A percentile compares a stretch with the other conserved stretches of the same genome.
Conservation (phyloP, 2,113 vertebrate species). For the Morone chrysops region DNA sequence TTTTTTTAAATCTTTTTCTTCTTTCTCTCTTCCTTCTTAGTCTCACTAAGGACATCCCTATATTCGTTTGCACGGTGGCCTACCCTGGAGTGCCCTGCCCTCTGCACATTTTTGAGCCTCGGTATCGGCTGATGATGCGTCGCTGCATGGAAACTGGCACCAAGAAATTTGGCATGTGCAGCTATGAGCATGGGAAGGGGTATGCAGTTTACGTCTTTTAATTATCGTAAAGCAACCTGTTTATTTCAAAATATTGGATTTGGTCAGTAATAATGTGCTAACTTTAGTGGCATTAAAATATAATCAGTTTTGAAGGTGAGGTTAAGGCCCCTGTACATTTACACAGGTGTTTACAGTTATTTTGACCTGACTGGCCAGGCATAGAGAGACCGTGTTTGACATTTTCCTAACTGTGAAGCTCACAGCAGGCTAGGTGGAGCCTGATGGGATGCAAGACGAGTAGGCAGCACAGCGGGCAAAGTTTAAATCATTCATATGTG, state of each 20-base stretch:
- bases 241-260: not conserved
- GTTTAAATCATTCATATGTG: constrained; percentile 44
- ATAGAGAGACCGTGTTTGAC: constrained; percentile 14
- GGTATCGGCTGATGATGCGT: constrained; percentile 94
- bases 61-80: constrained; percentile 93
- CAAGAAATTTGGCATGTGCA: constrained; percentile 94
- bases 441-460: constrained; percentile 24
- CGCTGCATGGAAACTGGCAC: constrained; percentile 92
- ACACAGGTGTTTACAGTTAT: not conserved
- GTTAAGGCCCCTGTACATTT: not conserved
- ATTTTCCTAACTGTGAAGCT: constrained; percentile 36
- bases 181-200: constrained; percentile 90
- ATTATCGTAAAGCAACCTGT: not conserved
- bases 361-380: not conserved
- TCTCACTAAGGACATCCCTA: constrained; percentile 89
- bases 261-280: not conserved
- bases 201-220: constrained; percentile 51
- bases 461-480: constrained; percentile 24
- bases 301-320: not conserved
- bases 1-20: not conserved
- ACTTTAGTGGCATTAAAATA: not conserved
- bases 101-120: constrained; percentile 92
- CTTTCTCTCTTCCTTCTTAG: constrained; percentile 66
- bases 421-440: constrained; percentile 21
- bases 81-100: constrained; percentile 90